phyloP scores from a whole-genome alignment of 2,888 invertebrate genomes.

The Monopis laevigella region DNA sequence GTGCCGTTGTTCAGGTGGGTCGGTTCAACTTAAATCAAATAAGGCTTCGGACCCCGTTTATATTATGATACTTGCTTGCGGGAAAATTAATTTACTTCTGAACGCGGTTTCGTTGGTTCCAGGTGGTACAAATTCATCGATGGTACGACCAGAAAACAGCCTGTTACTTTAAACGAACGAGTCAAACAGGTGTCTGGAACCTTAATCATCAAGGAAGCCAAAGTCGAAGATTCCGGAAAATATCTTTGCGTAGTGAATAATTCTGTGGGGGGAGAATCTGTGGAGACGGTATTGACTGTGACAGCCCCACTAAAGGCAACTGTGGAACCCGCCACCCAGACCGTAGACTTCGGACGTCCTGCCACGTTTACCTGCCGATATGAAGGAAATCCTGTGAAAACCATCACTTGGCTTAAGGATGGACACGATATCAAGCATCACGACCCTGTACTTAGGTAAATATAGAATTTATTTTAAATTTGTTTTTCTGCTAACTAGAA shows the following conservation, averaged over 20 bases:
- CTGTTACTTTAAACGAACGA: constrained; percentile 89
- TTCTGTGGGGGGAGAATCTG: constrained; percentile 88
- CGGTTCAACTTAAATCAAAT: background rate
- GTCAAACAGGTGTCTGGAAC: constrained; percentile 95
- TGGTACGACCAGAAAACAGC: constrained; percentile 84
- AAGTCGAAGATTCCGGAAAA: constrained; percentile 90
- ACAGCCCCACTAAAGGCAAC: constrained; percentile 89
- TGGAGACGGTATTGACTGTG: constrained; percentile 91
- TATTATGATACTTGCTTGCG: too few species aligned
- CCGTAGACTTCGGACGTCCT: constrained; percentile 92
- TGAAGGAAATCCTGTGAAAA: constrained; percentile 90
- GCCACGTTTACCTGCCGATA: constrained; percentile 92
- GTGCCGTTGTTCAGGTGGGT: constrained; percentile 79
- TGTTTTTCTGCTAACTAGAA: too few species aligned
- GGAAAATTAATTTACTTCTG: too few species aligned
- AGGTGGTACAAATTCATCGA: constrained; percentile 96
- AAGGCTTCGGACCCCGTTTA: too few species aligned
- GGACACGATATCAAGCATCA: constrained; percentile 86
- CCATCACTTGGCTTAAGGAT: constrained; percentile 92
- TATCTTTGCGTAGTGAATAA: constrained; percentile 95
- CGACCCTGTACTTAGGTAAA: constrained; percentile 75
- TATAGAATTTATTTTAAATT: background rate
- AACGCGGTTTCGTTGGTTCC: constrained; percentile 67
- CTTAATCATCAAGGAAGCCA: constrained; percentile 89
- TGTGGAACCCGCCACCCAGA: constrained; percentile 90